These are phyloP conservation scores for Clunio marinus DNA, from an alignment of 2,888 invertebrate species.

Conservation along the genomic window DNA sequence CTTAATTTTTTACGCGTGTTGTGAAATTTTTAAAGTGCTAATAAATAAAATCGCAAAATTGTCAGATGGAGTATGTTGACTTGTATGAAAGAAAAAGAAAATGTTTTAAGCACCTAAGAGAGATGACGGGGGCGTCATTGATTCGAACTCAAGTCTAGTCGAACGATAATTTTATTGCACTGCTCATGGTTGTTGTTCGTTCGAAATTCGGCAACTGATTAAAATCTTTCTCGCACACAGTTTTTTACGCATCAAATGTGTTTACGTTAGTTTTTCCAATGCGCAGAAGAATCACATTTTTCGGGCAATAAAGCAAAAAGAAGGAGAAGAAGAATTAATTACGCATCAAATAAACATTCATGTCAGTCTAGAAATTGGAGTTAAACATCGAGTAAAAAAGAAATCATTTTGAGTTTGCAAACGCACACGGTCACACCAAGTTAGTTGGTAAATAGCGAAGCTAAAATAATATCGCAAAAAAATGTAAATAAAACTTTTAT, in stretches of 20 bases:
- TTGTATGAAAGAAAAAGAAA: too few relatives aligned
- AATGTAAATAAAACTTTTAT: not conserved
- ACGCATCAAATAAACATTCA: slow-evolving; percentile 31
- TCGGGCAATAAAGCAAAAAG: not conserved
- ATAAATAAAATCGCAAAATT: too few relatives aligned
- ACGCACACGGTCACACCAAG: too few relatives aligned
- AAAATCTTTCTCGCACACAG: not conserved
- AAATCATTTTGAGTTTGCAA: too few relatives aligned
- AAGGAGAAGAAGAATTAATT: slow-evolving; percentile 2
- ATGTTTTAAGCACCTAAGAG: too few relatives aligned
- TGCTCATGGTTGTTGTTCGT: not conserved
- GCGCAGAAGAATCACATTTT: slow-evolving; percentile 2
- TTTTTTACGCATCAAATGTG: not conserved
- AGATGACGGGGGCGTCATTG: too few relatives aligned
- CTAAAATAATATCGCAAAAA: not conserved
- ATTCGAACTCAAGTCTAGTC: too few relatives aligned
- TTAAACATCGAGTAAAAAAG: not conserved
- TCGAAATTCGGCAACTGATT: not conserved
- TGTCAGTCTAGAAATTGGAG: not conserved
- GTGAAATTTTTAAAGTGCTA: too few relatives aligned
- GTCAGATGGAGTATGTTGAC: too few relatives aligned
- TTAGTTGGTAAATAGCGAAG: too few relatives aligned
- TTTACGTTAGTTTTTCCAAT: too few relatives aligned
- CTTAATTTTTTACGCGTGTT: too few relatives aligned
- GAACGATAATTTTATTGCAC: not conserved